Percentiles rank a stretch among this genome's conserved stretches.
phyloP scores from a whole-genome alignment of 2,113 vertebrate species.

The Apus apus region DNA sequence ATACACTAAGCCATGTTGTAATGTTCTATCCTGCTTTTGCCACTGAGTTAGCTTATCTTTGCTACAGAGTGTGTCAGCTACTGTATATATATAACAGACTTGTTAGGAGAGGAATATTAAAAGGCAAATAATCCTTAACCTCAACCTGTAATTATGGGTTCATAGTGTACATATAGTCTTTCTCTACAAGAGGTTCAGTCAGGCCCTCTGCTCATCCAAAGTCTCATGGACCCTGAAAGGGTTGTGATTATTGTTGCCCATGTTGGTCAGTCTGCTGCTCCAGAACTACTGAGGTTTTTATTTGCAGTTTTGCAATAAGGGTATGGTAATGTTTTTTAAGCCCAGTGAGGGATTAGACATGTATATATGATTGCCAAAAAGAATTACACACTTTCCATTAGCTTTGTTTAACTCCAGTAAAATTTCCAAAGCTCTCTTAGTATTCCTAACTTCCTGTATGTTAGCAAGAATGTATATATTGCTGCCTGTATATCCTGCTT shows the following conservation, averaged over 20 bases:
- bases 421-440: background rate
- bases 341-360: background rate
- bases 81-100: background rate
- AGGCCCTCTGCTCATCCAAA: background rate
- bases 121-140: background rate
- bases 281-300: background rate
- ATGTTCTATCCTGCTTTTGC: background rate
- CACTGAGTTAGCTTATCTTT: background rate
- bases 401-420: background rate
- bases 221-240: rapidly evolving
- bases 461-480: background rate
- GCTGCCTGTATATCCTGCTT: background rate
- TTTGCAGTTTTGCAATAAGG: background rate
- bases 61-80: background rate
- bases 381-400: background rate
- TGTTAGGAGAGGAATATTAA: background rate
- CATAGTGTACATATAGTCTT: background rate
- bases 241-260: background rate
- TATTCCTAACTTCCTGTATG: background rate
- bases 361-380: background rate
- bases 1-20: background rate
- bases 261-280: background rate
- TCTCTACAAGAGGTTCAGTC: background rate
- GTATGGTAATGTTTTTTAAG: background rate
- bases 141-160: background rate